These are phyloP conservation scores for Zygogramma bicolorata DNA, from an alignment of 2,888 invertebrate genomes.

Conservation along the genomic window DNA sequence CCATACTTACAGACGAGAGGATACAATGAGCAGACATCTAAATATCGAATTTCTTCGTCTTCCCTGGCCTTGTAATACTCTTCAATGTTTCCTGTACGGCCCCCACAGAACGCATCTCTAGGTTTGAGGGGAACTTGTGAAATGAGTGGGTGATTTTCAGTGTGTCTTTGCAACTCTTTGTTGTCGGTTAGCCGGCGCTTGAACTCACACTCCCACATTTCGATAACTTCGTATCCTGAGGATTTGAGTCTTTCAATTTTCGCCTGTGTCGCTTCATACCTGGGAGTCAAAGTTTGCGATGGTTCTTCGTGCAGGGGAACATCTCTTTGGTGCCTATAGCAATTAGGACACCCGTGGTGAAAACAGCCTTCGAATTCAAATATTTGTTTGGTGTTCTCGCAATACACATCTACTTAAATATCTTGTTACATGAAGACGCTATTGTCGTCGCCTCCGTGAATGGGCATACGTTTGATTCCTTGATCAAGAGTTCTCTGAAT, in stretches of 20 bases:
- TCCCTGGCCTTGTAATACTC: conserved; percentile 20
- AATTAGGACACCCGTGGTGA: conserved; percentile 31
- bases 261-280: conserved; percentile 24
- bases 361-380: too few relatives aligned
- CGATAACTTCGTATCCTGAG: conserved; percentile 14
- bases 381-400: conserved; percentile 33
- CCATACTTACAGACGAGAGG: conserved; percentile 27
- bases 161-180: conserved; percentile 7
- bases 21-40: conserved; percentile 50
- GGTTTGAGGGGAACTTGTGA: conserved; percentile 33
- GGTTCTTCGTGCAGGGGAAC: conserved; percentile 21
- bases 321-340: conserved; percentile 24
- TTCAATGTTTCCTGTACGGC: conserved; percentile 28
- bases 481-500: conserved; percentile 21
- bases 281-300: conserved; percentile 17
- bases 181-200: not conserved
- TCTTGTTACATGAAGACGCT: conserved; percentile 37
- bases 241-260: conserved; percentile 8
- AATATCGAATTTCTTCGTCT: conserved; percentile 48
- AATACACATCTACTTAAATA: conserved; percentile 39
- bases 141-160: conserved; percentile 24
- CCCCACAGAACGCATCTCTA: conserved; percentile 42
- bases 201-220: conserved; percentile 26
- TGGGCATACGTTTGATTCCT: too few relatives aligned
- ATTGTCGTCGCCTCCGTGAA: too few relatives aligned